Evolutionary conservation across 2,797 vertebrate genomes (phyloP).

Genomic region (Tangara arthus): DNA sequence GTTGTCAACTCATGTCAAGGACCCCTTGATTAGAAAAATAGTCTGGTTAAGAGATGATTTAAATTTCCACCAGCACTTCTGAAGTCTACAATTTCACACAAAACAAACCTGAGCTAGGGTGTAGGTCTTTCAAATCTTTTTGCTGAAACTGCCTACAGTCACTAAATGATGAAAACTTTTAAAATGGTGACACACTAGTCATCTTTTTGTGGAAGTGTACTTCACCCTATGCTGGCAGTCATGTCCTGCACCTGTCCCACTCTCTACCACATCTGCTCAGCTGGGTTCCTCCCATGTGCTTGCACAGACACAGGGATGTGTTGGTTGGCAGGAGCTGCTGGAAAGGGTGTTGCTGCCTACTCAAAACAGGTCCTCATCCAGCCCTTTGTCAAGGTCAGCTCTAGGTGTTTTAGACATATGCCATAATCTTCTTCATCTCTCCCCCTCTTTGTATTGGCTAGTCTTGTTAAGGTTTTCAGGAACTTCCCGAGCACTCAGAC

Average conservation of each 20-base stretch:
- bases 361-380: background rate
- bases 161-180: background rate
- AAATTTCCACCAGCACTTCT: background rate
- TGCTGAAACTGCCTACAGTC: background rate
- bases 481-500: background rate
- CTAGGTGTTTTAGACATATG: background rate
- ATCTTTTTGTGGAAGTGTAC: background rate
- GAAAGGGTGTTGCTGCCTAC: background rate
- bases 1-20: background rate
- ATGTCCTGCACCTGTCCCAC: background rate
- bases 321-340: background rate
- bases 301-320: accelerated
- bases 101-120: background rate
- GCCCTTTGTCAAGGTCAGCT: background rate
- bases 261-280: background rate
- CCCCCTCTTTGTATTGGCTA: background rate
- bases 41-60: background rate
- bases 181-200: background rate
- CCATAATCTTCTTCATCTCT: background rate
- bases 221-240: background rate
- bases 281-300: accelerated
- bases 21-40: background rate
- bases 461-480: background rate
- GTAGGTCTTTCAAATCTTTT: background rate
- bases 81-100: background rate